Evolutionary conservation across 2,888 invertebrate genomes (phyloP).

Genomic region (Tetrapedia diversipes): DNA sequence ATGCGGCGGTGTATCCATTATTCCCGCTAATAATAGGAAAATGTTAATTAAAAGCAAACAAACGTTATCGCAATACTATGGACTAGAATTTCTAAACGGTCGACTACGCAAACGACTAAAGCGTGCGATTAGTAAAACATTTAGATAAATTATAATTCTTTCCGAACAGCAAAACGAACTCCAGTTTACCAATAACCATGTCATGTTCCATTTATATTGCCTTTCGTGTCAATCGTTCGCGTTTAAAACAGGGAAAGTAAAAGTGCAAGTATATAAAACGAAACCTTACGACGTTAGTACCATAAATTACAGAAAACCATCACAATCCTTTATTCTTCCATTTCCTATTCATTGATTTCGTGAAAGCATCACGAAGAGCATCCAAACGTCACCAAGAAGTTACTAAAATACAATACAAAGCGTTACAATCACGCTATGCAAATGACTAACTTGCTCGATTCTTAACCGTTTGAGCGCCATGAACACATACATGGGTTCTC

Average conservation of each 20-base stretch:
- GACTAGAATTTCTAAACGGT: neutral
- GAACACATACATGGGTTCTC: no score
- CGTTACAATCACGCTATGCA: no score
- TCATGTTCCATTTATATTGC: neutral
- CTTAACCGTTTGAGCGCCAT: no score
- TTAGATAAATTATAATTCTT: neutral
- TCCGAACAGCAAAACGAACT: no score
- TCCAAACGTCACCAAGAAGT: no score
- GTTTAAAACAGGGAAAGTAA: neutral
- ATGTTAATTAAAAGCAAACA: constrained; percentile 10
- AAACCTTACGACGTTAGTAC: neutral
- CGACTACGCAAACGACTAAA: neutral
- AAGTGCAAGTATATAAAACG: neutral
- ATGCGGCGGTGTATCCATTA: constrained; percentile 20
- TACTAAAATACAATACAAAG: no score
- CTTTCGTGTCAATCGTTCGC: neutral
- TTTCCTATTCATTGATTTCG: no score
- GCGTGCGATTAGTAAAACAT: neutral
- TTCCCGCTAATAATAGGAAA: constrained; percentile 11
- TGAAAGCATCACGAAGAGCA: no score
- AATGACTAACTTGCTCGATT: no score
- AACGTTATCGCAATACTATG: neutral
- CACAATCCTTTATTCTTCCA: no score
- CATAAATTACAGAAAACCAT: no score
- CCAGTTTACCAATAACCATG: neutral